Evolutionary conservation across 1,140 invertebrate genomes (phyloP).

Genomic region (Pogonomyrmex californicus): DNA sequence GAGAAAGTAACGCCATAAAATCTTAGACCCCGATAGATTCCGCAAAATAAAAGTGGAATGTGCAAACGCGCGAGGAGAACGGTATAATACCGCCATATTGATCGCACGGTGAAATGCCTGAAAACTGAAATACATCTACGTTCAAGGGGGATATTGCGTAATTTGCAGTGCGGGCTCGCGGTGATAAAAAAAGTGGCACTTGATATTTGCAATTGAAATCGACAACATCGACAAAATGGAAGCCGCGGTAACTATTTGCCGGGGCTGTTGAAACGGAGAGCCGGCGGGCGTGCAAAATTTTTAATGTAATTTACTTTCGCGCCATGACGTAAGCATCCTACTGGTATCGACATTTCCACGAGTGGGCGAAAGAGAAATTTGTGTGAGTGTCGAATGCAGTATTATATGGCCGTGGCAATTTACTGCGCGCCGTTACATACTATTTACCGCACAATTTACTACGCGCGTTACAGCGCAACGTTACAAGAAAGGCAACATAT

Average conservation of each 20-base stretch:
- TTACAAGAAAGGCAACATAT: slow-evolving; percentile 61
- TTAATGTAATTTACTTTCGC: slow-evolving; percentile 67
- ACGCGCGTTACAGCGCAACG: slow-evolving; percentile 58
- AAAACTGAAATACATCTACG: slow-evolving; percentile 62
- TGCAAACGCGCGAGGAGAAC: not conserved
- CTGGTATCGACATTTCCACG: slow-evolving; percentile 66
- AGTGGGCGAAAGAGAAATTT: slow-evolving; percentile 71
- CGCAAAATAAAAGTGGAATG: slow-evolving; percentile 24
- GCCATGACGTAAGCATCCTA: slow-evolving; percentile 67
- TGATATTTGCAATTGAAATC: slow-evolving; percentile 66
- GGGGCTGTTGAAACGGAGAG: slow-evolving; percentile 60
- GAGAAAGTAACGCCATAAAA: slow-evolving; percentile 1
- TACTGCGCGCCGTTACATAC: slow-evolving; percentile 66
- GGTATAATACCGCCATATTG: slow-evolving; percentile 43
- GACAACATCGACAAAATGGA: slow-evolving; percentile 62
- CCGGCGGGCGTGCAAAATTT: slow-evolving; percentile 65
- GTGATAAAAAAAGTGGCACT: slow-evolving; percentile 65
- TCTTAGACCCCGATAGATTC: slow-evolving; percentile 12
- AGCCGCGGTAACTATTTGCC: slow-evolving; percentile 61
- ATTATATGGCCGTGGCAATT: slow-evolving; percentile 67
- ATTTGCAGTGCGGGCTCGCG: slow-evolving; percentile 63
- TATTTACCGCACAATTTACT: slow-evolving; percentile 68
- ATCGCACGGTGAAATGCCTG: slow-evolving; percentile 56
- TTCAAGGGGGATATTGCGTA: slow-evolving; percentile 59
- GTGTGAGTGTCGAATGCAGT: slow-evolving; percentile 66